These are phyloP conservation scores for Distichodus sexfasciatus DNA, from an alignment of 2,797 vertebrate species.

Conservation along the genomic window DNA sequence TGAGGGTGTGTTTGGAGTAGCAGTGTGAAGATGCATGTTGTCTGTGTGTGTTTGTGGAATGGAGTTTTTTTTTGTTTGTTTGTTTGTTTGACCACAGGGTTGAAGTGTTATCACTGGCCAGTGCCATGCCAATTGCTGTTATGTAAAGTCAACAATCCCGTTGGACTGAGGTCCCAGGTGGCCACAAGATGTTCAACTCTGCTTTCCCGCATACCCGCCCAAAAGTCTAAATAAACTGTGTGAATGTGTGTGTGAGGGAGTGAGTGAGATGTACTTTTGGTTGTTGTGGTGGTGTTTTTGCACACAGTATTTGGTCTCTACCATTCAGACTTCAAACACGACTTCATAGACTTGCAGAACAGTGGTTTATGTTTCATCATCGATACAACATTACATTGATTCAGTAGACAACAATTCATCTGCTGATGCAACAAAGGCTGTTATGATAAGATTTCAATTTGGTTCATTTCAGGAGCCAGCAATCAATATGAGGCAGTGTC, in stretches of 20 bases:
- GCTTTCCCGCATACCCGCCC: constrained; percentile 35
- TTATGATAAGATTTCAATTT: too few species aligned
- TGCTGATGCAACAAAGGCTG: too few species aligned
- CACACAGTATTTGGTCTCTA: background rate
- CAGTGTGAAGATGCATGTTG: too few species aligned
- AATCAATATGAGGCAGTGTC: too few species aligned
- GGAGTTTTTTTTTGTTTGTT: constrained; percentile 4
- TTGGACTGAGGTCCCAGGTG: constrained; percentile 63
- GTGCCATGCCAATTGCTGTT: constrained; percentile 54
- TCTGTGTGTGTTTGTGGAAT: too few species aligned
- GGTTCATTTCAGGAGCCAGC: too few species aligned
- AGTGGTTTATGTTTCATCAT: too few species aligned
- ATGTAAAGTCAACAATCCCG: constrained; percentile 63
- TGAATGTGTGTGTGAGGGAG: constrained; percentile 11
- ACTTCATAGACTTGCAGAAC: too few species aligned
- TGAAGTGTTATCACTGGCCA: constrained; percentile 37
- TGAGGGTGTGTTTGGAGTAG: too few species aligned
- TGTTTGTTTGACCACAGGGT: constrained; percentile 17
- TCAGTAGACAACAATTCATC: too few species aligned
- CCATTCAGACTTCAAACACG: too few species aligned
- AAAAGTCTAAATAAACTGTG: constrained; percentile 34
- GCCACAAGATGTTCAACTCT: constrained; percentile 65
- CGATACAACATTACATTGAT: too few species aligned
- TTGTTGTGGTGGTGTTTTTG: background rate
- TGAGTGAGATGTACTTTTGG: constrained; percentile 1